Conservation (phyloP, 2,888 invertebrate species). For the Vanessa cardui region DNA sequence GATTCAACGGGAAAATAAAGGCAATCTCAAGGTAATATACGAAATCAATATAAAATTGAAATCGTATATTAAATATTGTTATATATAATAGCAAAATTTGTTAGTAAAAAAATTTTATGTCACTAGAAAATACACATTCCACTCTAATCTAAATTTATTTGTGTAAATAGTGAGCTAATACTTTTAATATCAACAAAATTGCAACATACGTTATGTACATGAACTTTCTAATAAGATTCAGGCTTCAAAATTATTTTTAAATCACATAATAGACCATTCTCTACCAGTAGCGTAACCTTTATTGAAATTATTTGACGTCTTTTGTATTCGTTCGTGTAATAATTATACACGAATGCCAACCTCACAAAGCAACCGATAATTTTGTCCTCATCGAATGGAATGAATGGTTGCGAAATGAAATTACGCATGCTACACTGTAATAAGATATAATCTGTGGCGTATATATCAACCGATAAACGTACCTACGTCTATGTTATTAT, state of each 20-base stretch:
- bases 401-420: slow-evolving; percentile 42
- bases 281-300: slow-evolving; percentile 40
- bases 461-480: slow-evolving; percentile 26
- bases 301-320: slow-evolving; percentile 36
- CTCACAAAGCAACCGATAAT: slow-evolving; percentile 55
- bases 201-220: background rate
- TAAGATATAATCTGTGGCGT: slow-evolving; percentile 39
- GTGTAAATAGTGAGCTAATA: background rate
- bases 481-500: slow-evolving; percentile 8
- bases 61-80: too few species aligned
- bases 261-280: slow-evolving; percentile 17
- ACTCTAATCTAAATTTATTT: too few species aligned
- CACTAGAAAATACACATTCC: too few species aligned
- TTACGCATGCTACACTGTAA: slow-evolving; percentile 44
- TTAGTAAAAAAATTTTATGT: too few species aligned
- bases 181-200: background rate
- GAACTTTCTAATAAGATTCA: background rate
- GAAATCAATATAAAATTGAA: too few species aligned
- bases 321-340: slow-evolving; percentile 50
- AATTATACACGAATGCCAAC: slow-evolving; percentile 54
- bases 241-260: background rate
- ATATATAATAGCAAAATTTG: too few species aligned
- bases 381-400: slow-evolving; percentile 43
- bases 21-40: too few species aligned
- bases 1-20: too few species aligned